Base-by-base conservation (phyloP, 2,113 vertebrate genomes). In the Petroica traversi region DNA sequence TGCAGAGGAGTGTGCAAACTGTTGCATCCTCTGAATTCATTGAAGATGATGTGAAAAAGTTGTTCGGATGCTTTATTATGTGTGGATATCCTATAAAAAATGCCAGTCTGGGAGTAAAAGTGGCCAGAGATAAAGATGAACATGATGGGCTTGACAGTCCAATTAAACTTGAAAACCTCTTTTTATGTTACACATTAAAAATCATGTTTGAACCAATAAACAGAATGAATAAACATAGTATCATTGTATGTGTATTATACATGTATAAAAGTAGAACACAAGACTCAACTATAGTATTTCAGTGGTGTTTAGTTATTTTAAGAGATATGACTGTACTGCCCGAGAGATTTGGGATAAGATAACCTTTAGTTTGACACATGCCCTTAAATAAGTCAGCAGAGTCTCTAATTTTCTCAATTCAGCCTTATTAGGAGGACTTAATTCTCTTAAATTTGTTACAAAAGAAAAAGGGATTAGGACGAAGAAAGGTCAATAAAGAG, bases 1-100 rank as follows among this genome's bases (percentile, higher is more conserved):
- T 91, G 68, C 79, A 79, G 95, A 90, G 83, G 85, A 97, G 75
- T 92, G 85, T 59, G 49, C 96, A 96, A 97, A 97, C 96, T 96
- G 96, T 97, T 96, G 97, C 94, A 46, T 91, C 91, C 91, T 82
- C 89, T 76, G 95, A 97, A 97, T 97, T 98, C 96, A 97, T 96
- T 95, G 97, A 96, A 87, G 78, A 95, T 93, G 95, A 97, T 6
- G 16, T 92, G 96, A 94, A 96, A 95, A 97, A 96, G 95, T 97
- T 97, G 97, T 97, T 96, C 91, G n/a, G 95, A 93, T 97, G 96
- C 33, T 98, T 98, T 98, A 98, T 97, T 96, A 88, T 67, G 59
- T 95, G 95, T 88, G 81, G 78, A 78, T 95, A 66, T 77, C 71
- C 77, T 93, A 54, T 97, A 96, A 98, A 97, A 74, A 94, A 76